Evolutionary conservation across 2,797 vertebrate species (phyloP).

Genomic region (Channa striata): DNA sequence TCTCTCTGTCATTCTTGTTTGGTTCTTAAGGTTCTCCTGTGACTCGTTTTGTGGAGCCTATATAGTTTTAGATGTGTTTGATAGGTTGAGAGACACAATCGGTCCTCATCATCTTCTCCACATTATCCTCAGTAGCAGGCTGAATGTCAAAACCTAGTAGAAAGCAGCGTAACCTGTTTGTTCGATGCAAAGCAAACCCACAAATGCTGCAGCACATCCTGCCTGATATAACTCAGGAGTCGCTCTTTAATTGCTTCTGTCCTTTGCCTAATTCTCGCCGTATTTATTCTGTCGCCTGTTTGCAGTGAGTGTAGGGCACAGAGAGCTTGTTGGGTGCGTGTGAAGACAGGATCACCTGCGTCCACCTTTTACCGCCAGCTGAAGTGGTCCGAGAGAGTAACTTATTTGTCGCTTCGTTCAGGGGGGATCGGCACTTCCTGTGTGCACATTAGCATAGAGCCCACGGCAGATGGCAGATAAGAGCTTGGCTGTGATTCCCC

Average conservation of each 20-base stretch:
- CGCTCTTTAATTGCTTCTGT: slow-evolving; percentile 2
- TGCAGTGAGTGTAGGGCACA: background rate
- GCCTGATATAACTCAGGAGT: slow-evolving; percentile 1
- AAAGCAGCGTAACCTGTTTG: slow-evolving; percentile 27
- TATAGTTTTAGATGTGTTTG: slow-evolving; percentile 16
- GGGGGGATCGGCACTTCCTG: slow-evolving; percentile 31
- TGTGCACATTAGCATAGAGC: slow-evolving; percentile 38
- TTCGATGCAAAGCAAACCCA: background rate
- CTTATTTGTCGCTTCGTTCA: slow-evolving; percentile 15
- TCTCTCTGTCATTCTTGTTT: slow-evolving; percentile 9
- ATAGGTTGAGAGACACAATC: slow-evolving; percentile 6
- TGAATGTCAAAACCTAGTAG: slow-evolving; percentile 6
- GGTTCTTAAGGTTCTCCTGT: slow-evolving; percentile 19
- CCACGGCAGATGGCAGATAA: slow-evolving; percentile 51
- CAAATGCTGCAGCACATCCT: background rate
- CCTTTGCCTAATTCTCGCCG: background rate
- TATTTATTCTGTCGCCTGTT: background rate
- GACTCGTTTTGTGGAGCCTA: slow-evolving; percentile 25
- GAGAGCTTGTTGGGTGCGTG: background rate
- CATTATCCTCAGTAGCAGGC: slow-evolving; percentile 4
- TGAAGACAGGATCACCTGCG: slow-evolving; percentile 29
- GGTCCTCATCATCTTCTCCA: slow-evolving; percentile 18
- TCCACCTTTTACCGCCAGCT: slow-evolving; percentile 5
- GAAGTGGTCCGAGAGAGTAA: slow-evolving; percentile 21
- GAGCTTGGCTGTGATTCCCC: slow-evolving; percentile 7